These are phyloP conservation scores for Aporrectodea caliginosa DNA, from an alignment of 1,140 invertebrate genomes.

Conservation along the genomic window DNA sequence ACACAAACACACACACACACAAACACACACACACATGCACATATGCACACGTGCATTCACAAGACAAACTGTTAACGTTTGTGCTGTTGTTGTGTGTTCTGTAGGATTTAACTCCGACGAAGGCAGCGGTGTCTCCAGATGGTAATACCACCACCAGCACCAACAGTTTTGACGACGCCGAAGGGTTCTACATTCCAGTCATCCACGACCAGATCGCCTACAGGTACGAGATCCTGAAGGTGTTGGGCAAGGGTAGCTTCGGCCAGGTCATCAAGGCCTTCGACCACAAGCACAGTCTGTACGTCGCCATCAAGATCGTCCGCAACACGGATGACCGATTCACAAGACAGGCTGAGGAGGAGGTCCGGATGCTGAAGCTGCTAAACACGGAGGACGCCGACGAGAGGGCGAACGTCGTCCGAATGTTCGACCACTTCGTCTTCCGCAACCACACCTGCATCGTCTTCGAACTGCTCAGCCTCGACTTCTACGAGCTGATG, in stretches of 20 bases:
- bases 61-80: no score
- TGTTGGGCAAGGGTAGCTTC: conserved; percentile 94
- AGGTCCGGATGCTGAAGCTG: conserved; percentile 54
- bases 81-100: no score
- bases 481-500: background rate
- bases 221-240: conserved; percentile 90
- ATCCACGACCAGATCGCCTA: conserved; percentile 83
- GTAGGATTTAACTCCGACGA: no score
- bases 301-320: conserved; percentile 59
- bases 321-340: conserved; percentile 56
- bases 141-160: no score
- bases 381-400: conserved; percentile 53
- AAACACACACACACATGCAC: no score
- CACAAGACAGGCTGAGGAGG: conserved; percentile 54
- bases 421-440: conserved; percentile 94
- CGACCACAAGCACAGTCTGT: conserved; percentile 58
- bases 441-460: conserved; percentile 67
- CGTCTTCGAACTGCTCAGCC: conserved; percentile 50
- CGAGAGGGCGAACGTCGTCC: conserved; percentile 70
- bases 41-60: no score
- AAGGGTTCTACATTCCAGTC: conserved; percentile 52
- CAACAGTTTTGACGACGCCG: conserved; percentile 55
- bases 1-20: no score
- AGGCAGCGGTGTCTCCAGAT: no score
- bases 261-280: conserved; percentile 70